Evolutionary conservation across 2,888 invertebrate species (phyloP).

Genomic region (Mythimna vitellina): DNA sequence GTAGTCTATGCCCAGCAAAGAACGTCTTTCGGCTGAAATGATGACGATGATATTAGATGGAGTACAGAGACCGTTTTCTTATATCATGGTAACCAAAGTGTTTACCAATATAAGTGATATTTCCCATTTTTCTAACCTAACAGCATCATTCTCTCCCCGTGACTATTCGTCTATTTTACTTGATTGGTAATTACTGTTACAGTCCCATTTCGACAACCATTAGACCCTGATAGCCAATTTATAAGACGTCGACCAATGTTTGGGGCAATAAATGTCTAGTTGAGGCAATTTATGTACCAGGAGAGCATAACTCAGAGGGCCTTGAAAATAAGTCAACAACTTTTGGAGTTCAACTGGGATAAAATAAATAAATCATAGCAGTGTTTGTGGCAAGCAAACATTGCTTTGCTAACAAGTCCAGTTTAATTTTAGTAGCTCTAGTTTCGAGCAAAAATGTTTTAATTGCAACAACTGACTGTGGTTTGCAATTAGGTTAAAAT

Average conservation of each 20-base stretch:
- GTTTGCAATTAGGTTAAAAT: background rate
- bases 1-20: no score
- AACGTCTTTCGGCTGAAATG: no score
- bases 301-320: slow-evolving; percentile 12
- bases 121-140: background rate
- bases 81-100: background rate
- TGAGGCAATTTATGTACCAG: slow-evolving; percentile 27
- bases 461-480: background rate
- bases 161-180: slow-evolving; percentile 1
- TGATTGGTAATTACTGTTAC: slow-evolving; percentile 36
- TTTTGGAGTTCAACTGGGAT: slow-evolving; percentile 8
- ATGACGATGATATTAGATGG: no score
- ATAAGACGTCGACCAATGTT: slow-evolving; percentile 23
- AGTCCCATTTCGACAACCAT: slow-evolving; percentile 27
- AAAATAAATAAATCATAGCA: slow-evolving; percentile 30
- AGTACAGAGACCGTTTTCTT: no score
- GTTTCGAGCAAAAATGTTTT: slow-evolving; percentile 16
- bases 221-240: slow-evolving; percentile 27
- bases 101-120: background rate
- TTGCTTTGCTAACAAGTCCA: slow-evolving; percentile 11
- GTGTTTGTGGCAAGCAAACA: slow-evolving; percentile 6
- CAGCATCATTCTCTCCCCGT: background rate
- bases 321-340: slow-evolving; percentile 26
- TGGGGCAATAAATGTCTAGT: slow-evolving; percentile 39
- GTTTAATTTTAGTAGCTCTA: background rate